Percentiles rank a stretch among this genome's conserved stretches.
Conservation (phyloP, 2,113 vertebrate genomes). For the Vanacampus margaritifer region DNA sequence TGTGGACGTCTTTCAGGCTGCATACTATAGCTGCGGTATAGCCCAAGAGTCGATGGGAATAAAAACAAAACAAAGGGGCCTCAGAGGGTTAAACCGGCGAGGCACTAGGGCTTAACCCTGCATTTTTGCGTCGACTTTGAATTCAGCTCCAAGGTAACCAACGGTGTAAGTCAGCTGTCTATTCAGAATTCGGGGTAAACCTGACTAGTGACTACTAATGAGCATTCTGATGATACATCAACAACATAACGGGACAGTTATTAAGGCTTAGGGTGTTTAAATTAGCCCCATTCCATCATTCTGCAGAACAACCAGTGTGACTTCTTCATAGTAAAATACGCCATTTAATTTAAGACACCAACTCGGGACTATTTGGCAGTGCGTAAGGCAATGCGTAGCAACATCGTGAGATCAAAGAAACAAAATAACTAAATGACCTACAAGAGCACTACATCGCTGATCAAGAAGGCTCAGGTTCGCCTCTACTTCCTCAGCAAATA, state of each 20-base stretch:
- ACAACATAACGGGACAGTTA: neutral
- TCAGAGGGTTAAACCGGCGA: slow-evolving; percentile 9
- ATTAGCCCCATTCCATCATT: neutral
- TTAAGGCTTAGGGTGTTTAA: neutral
- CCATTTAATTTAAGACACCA: neutral
- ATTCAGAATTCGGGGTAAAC: neutral
- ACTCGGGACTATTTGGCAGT: neutral
- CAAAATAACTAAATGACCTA: no score
- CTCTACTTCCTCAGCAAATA: no score
- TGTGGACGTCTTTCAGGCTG: no score
- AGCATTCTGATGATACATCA: neutral
- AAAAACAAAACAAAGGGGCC: neutral
- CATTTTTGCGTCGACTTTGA: slow-evolving; percentile 10
- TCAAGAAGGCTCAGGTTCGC: no score
- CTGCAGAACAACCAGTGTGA: neutral
- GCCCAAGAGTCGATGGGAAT: no score
- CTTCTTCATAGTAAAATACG: neutral
- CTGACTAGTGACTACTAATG: neutral
- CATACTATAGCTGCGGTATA: no score
- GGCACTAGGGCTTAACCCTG: slow-evolving; percentile 1
- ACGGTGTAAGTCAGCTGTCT: slow-evolving; percentile 5
- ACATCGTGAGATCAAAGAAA: no score
- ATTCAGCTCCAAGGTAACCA: slow-evolving; percentile 12
- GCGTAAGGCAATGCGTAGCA: neutral
- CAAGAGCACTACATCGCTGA: no score